Conservation (phyloP, 2,797 vertebrate genomes). For the Hemibagrus guttatus region DNA sequence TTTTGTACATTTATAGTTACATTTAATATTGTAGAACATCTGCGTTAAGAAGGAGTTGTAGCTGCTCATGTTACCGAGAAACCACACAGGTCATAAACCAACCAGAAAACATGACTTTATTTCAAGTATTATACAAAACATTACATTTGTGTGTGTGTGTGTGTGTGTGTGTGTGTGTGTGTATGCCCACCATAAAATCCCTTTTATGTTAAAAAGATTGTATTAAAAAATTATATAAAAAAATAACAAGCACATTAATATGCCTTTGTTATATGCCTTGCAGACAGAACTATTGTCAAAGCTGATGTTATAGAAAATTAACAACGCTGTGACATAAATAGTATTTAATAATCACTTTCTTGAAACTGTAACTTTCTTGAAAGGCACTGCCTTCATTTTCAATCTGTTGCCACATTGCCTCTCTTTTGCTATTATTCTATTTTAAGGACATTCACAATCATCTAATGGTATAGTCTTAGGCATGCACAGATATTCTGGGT, state of each 20-base stretch:
- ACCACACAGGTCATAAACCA: background rate
- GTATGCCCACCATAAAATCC: background rate
- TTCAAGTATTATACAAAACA: background rate
- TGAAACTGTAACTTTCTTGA: background rate
- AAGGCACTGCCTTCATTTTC: background rate
- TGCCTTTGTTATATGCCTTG: background rate
- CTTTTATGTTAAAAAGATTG: background rate
- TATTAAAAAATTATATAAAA: background rate
- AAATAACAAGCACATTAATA: background rate
- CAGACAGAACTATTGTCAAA: background rate
- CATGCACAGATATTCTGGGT: background rate
- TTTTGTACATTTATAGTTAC: background rate
- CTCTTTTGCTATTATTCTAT: background rate
- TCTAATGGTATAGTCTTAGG: background rate
- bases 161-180: too few species aligned
- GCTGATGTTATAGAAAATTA: background rate
- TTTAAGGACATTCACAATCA: background rate
- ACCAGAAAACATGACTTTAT: background rate
- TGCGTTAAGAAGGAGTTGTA: background rate
- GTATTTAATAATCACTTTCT: background rate
- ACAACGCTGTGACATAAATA: background rate
- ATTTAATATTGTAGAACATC: background rate
- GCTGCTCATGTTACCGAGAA: background rate
- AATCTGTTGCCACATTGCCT: background rate
- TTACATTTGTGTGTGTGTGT: background rate